These are phyloP conservation scores for Leptonema lineaticorne DNA, from an alignment of 1,140 invertebrate species.

Conservation along the genomic window DNA sequence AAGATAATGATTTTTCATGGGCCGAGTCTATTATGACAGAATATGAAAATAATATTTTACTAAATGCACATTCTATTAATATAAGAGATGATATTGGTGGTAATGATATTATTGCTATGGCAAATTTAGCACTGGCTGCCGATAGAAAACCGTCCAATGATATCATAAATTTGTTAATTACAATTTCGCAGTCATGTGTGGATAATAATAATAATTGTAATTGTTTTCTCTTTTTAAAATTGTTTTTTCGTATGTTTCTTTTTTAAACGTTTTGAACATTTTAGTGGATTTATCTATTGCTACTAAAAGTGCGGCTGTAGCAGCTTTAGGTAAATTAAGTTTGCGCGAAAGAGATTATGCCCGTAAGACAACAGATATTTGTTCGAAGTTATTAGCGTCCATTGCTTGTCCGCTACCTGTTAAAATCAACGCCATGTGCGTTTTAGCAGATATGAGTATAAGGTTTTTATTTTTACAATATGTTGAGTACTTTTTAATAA, in stretches of 20 bases:
- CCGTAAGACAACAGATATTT: constrained; percentile 45
- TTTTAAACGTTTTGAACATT: neutral
- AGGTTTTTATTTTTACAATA: constrained; percentile 13
- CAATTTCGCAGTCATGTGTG: constrained; percentile 15
- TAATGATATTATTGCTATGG: constrained; percentile 20
- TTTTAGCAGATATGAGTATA: constrained; percentile 51
- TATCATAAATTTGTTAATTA: constrained; percentile 16
- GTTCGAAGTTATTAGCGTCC: constrained; percentile 43
- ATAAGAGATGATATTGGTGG: neutral
- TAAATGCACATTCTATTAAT: neutral
- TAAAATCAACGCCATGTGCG: constrained; percentile 48
- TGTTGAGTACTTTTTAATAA: neutral
- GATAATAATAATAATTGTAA: constrained; percentile 11
- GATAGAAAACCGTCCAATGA: constrained; percentile 17
- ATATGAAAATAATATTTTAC: constrained; percentile 20
- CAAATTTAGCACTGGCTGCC: constrained; percentile 25
- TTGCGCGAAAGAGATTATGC: constrained; percentile 47
- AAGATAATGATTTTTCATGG: constrained; percentile 46
- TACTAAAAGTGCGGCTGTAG: constrained; percentile 40
- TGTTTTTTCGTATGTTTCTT: too few species aligned
- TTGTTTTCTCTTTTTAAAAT: neutral
- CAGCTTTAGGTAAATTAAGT: constrained; percentile 49
- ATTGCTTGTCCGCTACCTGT: constrained; percentile 44
- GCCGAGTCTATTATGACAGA: constrained; percentile 32
- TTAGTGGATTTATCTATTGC: constrained; percentile 23